phyloP scores from a whole-genome alignment of 2,888 invertebrate species.

The Argynnis bischoffii region DNA sequence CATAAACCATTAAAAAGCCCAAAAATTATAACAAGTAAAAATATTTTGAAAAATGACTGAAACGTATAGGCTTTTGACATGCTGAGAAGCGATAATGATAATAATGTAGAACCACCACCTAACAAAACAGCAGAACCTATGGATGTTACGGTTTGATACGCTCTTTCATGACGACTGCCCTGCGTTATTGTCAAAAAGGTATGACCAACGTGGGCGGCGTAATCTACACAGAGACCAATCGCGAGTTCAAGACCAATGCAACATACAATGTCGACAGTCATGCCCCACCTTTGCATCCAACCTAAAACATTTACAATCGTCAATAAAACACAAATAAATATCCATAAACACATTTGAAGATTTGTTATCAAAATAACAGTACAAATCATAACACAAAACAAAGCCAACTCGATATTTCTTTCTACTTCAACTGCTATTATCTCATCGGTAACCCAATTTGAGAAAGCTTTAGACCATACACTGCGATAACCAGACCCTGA shows the following conservation, averaged over 20 bases:
- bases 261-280: slow-evolving; percentile 91
- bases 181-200: slow-evolving; percentile 86
- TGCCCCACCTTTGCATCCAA: slow-evolving; percentile 90
- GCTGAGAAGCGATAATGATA: slow-evolving; percentile 87
- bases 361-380: slow-evolving; percentile 89
- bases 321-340: slow-evolving; percentile 87
- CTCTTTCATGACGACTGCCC: slow-evolving; percentile 80
- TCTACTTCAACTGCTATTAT: slow-evolving; percentile 88
- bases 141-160: slow-evolving; percentile 85
- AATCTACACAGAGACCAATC: slow-evolving; percentile 92
- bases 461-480: slow-evolving; percentile 88
- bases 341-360: slow-evolving; percentile 89
- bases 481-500: slow-evolving; percentile 84
- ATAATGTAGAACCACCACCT: slow-evolving; percentile 89
- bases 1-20: slow-evolving; percentile 90
- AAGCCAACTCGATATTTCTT: slow-evolving; percentile 88
- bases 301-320: slow-evolving; percentile 89
- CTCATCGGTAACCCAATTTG: slow-evolving; percentile 90
- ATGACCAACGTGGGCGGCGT: slow-evolving; percentile 91
- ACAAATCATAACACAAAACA: slow-evolving; percentile 90
- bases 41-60: slow-evolving; percentile 88
- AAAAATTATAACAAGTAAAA: slow-evolving; percentile 88
- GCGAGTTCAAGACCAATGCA: slow-evolving; percentile 91
- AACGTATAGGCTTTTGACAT: slow-evolving; percentile 89
- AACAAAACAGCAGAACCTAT: slow-evolving; percentile 90